Evolutionary conservation across 1,140 invertebrate genomes (phyloP), one percentile per base, ranked within the genome.

Genomic region (Ctenoplectra terminalis): DNA sequence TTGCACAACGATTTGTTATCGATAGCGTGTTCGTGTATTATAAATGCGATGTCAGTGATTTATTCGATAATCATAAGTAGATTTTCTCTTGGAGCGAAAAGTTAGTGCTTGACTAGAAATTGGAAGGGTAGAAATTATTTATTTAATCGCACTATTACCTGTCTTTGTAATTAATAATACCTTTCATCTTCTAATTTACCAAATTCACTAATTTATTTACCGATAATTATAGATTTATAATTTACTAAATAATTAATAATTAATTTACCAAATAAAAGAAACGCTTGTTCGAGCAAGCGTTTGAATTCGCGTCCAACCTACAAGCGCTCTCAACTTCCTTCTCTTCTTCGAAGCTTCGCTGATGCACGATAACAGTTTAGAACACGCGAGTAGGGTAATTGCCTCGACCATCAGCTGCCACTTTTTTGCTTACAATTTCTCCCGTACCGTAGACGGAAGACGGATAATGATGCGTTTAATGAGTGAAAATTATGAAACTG

Each of bases 1-100:
- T 90, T 89, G 82, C 84, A 82, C 69, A 85, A 83, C 71, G 89
- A 90, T 90, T 90, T 26, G 75, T 89, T 90, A 90, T 90, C 89
- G 67, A 80, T n/a, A 43, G 23, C 56, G 80, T 81, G 81, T 80
- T 81, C 73, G 72, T 37, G 66, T 78, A 84, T 84, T 80, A 67
- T 67, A 72, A 88, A 83, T 82, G 86, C 74, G 88, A 56, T 86
- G 85, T 88, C 81, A 86, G 81, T 83, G 87, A 88, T 90, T 90
- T 87, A 43, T 82, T 69, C 74, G 61, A 83, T 63, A 67, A 73
- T 67, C 83, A 89, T 40, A n/a, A n/a, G n/a, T n/a, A n/a, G n/a
- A n/a, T n/a, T n/a, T n/a, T n/a, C n/a, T n/a, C n/a, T n/a, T n/a
- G n/a, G n/a, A n/a, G n/a, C n/a, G n/a, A n/a, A n/a, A n/a, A n/a